Percentiles rank a stretch among this genome's conserved stretches.
Evolutionary conservation across 2,888 invertebrate genomes (phyloP).

Genomic region (Geotrupes spiniger): DNA sequence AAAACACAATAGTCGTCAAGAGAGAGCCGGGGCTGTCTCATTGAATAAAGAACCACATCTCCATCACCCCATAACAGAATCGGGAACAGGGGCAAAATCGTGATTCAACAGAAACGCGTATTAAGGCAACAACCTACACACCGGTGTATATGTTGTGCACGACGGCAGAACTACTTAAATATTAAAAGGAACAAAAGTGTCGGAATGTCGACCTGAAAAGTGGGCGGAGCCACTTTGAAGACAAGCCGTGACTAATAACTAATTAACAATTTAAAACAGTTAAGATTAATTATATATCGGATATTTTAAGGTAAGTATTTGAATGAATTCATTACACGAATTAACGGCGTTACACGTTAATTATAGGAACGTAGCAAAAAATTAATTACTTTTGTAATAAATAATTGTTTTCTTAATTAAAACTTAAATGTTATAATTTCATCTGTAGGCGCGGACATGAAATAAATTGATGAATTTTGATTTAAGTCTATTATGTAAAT

Average conservation of each 20-base stretch:
- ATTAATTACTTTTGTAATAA: too few species aligned
- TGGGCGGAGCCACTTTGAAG: slow-evolving; percentile 7
- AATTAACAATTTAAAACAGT: slow-evolving; percentile 35
- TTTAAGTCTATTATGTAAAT: too few species aligned
- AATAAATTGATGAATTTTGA: too few species aligned
- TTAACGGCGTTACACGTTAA: neutral
- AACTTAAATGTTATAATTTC: too few species aligned
- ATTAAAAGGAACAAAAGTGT: slow-evolving; percentile 12
- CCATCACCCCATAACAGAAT: slow-evolving; percentile 12
- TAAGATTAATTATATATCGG: slow-evolving; percentile 29
- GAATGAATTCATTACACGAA: slow-evolving; percentile 1
- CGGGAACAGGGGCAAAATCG: slow-evolving; percentile 17
- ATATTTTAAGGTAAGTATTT: slow-evolving; percentile 23
- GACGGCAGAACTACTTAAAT: slow-evolving; percentile 17
- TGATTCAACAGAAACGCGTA: slow-evolving; percentile 19
- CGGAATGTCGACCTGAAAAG: slow-evolving; percentile 9
- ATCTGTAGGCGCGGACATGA: too few species aligned
- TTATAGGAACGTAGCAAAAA: too few species aligned
- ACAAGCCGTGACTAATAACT: slow-evolving; percentile 24
- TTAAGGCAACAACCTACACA: slow-evolving; percentile 16
- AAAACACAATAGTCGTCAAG: slow-evolving; percentile 14
- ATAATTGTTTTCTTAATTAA: too few species aligned
- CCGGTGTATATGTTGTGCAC: slow-evolving; percentile 2
- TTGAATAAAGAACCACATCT: slow-evolving; percentile 14
- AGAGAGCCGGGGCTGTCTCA: slow-evolving; percentile 14